Evolutionary conservation across 2,888 invertebrate genomes (phyloP).

Genomic region (Lasiommata megera): DNA sequence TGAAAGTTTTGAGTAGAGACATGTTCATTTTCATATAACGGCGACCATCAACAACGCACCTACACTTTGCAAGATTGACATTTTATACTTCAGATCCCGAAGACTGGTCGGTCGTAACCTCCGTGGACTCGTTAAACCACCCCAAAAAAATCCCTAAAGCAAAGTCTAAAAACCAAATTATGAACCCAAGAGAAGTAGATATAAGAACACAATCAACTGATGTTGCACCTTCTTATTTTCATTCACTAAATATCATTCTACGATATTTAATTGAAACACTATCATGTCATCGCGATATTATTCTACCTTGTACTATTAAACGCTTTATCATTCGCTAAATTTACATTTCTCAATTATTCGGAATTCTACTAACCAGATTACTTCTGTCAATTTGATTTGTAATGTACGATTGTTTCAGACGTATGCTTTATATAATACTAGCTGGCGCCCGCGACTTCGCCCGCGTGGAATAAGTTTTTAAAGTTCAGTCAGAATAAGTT

Average conservation of each 20-base stretch:
- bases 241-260: not conserved
- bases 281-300: no score
- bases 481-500: no score
- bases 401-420: no score
- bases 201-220: not conserved
- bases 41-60: not conserved
- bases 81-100: not conserved
- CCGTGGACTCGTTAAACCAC: not conserved
- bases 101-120: not conserved
- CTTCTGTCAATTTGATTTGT: no score
- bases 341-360: no score
- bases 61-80: constrained; percentile 5
- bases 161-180: not conserved
- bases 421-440: no score
- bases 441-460: no score
- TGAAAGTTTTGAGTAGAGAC: no score
- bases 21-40: not conserved
- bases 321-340: no score
- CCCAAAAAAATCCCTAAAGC: not conserved
- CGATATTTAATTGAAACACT: not conserved
- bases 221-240: not conserved
- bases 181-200: not conserved
- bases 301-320: no score
- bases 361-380: no score
- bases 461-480: no score